These are phyloP conservation scores for Orchestes rusci DNA, from an alignment of 2,888 invertebrate genomes.

Conservation along the genomic window DNA sequence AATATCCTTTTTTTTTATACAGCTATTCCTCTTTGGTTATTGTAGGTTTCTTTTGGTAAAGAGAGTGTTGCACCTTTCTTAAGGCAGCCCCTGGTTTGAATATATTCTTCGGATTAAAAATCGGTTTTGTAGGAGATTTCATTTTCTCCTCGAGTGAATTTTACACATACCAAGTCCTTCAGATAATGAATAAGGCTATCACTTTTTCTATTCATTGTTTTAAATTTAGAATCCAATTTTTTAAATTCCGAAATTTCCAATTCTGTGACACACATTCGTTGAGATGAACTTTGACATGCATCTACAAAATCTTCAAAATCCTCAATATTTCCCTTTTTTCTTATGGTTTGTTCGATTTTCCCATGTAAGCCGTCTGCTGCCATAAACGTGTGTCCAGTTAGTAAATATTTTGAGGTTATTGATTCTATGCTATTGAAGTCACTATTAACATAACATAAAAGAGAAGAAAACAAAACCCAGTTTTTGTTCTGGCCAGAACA, in stretches of 20 bases:
- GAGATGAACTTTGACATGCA: too few species aligned
- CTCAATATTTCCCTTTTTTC: slow-evolving; percentile 1
- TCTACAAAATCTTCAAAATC: slow-evolving; percentile 11
- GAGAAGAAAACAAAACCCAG: slow-evolving; percentile 1
- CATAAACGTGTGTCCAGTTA: slow-evolving; percentile 9
- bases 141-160: neutral
- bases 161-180: neutral
- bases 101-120: neutral
- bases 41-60: neutral
- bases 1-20: neutral
- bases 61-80: neutral
- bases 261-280: too few species aligned
- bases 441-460: neutral
- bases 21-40: neutral
- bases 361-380: slow-evolving; percentile 9
- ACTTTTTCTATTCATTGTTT: neutral
- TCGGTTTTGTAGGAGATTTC: neutral
- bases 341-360: slow-evolving; percentile 6
- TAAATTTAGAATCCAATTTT: neutral
- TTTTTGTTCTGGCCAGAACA: slow-evolving; percentile 13
- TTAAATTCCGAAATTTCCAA: neutral
- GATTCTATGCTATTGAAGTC: neutral
- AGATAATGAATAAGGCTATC: neutral
- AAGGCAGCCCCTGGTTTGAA: neutral
- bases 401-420: slow-evolving; percentile 8